Base-by-base conservation (phyloP, 2,113 vertebrate genomes). In the Pituophis catenifer region DNA sequence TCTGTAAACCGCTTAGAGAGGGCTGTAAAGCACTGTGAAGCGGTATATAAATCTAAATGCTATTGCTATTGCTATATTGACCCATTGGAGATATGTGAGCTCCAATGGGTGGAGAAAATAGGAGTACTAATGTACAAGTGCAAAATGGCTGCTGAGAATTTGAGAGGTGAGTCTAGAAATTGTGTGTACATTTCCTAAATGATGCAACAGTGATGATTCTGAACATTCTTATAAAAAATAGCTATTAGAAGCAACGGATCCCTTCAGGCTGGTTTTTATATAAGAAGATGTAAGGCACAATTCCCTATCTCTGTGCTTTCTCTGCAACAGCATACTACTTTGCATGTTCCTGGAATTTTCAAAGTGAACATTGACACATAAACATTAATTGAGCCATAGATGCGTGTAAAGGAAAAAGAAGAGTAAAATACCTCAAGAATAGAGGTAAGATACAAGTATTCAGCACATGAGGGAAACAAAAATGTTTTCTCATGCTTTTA, bases 211-310 rank as follows among this genome's bases (percentile, higher is more conserved):
- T 96, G 97, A 95, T 97, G 96, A 94, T 96, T 96, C 95, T 96
- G 95, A 96, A 97, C 93, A 93, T 94, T 96, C 94, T 95, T 96
- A 95, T 86, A 95, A 96, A 96, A 97, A 97, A 97, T 96, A 97
- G 95, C 96, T 97, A 96, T 95, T 96, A 95, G 95, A 97, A 97
- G 96, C 96, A 97, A 96, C 96, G 97, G 97, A 98, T 98, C 92
- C 95, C 94, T 38, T 88, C 93, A 96, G 96, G 95, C 95, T 97
- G 96, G 94, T 97, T 97, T 97, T 96, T 94, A 96, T 96, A 93
- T 97, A 97, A 96, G 96, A 96, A 97, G 95, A 94, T 90, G 92
- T 93, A 95, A 97, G 96, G 97, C 94, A 97, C 96, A 96, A 95
- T 95, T 95, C 90, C 92, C 95, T 88, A 33, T 33, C n/a, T 95